Evolutionary conservation across 2,797 vertebrate genomes (phyloP).

Genomic region (Tympanoctomys barrerae): DNA sequence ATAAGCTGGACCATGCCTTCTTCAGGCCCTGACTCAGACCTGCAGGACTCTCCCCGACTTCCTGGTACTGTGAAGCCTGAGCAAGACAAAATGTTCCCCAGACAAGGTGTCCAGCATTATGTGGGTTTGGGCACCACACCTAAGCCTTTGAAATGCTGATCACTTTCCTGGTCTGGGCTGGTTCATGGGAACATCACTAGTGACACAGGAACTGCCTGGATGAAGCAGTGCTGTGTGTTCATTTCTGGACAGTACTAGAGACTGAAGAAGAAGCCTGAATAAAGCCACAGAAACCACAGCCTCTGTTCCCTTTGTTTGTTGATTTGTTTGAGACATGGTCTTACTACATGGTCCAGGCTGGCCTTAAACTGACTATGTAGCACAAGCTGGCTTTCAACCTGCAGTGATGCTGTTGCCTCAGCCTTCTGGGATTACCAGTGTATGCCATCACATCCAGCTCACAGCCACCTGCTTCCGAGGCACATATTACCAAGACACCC

Average conservation of each 20-base stretch:
- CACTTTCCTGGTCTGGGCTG: neutral
- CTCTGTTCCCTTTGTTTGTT: neutral
- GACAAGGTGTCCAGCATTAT: neutral
- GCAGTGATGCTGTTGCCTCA: neutral
- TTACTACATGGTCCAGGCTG: neutral
- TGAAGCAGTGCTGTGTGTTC: neutral
- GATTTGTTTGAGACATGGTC: neutral
- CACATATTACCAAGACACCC: neutral
- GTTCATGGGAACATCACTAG: neutral
- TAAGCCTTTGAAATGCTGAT: neutral
- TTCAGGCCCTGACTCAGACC: neutral
- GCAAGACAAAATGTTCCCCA: neutral
- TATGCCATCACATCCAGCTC: neutral
- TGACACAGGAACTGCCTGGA: neutral
- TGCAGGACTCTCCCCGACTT: neutral
- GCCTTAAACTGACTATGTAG: neutral
- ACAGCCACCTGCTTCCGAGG: neutral
- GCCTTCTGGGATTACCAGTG: neutral
- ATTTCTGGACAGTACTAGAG: neutral
- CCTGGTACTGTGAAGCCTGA: neutral
- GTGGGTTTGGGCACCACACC: too few relatives aligned
- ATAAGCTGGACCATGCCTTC: neutral
- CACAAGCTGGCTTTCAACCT: neutral
- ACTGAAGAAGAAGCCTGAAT: neutral
- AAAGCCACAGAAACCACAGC: neutral